A percentile compares a stretch with the other conserved stretches of the same genome.
phyloP scores from a whole-genome alignment of 1,140 invertebrate species.

The Pseudomyrmex flavicornis region DNA sequence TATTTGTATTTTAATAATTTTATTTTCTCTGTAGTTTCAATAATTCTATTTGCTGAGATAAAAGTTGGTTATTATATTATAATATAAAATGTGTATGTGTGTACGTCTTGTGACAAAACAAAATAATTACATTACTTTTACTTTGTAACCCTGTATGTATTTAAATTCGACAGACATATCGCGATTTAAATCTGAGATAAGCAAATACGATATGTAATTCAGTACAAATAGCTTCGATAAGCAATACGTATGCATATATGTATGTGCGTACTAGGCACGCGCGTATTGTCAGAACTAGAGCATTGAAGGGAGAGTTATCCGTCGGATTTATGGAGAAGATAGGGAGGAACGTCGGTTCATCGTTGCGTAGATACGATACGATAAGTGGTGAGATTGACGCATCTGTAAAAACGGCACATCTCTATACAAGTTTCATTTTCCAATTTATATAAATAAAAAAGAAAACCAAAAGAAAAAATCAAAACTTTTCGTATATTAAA shows the following conservation, averaged over 20 bases:
- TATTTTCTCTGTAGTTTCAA: neutral
- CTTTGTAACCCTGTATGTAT: neutral
- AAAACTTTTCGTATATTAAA: too few species aligned
- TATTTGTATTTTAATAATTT: neutral
- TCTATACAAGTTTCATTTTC: slow-evolving; percentile 62
- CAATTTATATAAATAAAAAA: slow-evolving; percentile 13
- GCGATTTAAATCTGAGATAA: neutral
- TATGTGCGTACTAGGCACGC: slow-evolving; percentile 7
- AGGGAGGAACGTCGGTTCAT: neutral
- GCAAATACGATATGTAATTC: slow-evolving; percentile 22
- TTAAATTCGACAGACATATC: neutral
- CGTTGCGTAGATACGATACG: slow-evolving; percentile 34
- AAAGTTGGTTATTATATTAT: neutral
- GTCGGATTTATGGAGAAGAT: slow-evolving; percentile 39
- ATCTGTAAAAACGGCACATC: slow-evolving; percentile 25
- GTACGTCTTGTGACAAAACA: too few species aligned
- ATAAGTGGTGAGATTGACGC: slow-evolving; percentile 53
- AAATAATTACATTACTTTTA: neutral
- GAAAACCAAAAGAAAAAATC: too few species aligned
- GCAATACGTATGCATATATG: neutral
- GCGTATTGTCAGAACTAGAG: slow-evolving; percentile 3
- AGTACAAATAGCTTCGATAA: slow-evolving; percentile 2
- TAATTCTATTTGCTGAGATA: neutral
- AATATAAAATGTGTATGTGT: neutral
- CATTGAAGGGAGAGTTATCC: slow-evolving; percentile 27